These are phyloP conservation scores for Cheiracanthium punctorium DNA, from an alignment of 2,888 invertebrate genomes.

Conservation along the genomic window DNA sequence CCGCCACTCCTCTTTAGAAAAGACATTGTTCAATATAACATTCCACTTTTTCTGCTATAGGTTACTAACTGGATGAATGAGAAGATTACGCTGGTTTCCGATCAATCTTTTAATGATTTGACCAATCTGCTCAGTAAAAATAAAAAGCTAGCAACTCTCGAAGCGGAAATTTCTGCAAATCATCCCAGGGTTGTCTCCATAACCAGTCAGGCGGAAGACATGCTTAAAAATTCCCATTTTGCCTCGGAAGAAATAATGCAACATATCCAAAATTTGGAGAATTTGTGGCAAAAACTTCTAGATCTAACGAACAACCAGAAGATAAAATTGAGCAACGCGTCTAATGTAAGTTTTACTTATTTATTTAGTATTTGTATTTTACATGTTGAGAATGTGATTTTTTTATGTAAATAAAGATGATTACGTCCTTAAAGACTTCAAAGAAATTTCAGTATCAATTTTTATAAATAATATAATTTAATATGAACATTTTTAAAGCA, in stretches of 20 bases:
- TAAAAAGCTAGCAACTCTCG: slow-evolving; percentile 96
- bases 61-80: slow-evolving; percentile 92
- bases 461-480: too few relatives aligned
- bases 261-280: slow-evolving; percentile 88
- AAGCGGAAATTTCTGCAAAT: slow-evolving; percentile 94
- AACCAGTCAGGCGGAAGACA: slow-evolving; percentile 85
- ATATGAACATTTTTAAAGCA: too few relatives aligned
- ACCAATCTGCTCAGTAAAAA: slow-evolving; percentile 97
- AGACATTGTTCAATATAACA: too few relatives aligned
- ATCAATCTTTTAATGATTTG: slow-evolving; percentile 94
- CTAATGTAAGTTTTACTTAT: slow-evolving; percentile 78
- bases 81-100: slow-evolving; percentile 93
- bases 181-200: slow-evolving; percentile 89
- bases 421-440: too few relatives aligned
- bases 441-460: too few relatives aligned
- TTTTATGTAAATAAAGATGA: too few relatives aligned
- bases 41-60: slow-evolving; percentile 26
- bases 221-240: slow-evolving; percentile 87
- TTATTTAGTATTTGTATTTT: too few relatives aligned
- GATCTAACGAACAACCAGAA: slow-evolving; percentile 88
- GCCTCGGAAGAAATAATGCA: slow-evolving; percentile 89
- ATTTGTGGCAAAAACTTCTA: slow-evolving; percentile 90
- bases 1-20: too few relatives aligned
- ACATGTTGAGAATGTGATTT: too few relatives aligned
- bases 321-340: slow-evolving; percentile 89